Percentiles rank a stretch among this genome's conserved stretches.
Evolutionary conservation across 2,113 vertebrate species (phyloP).

Genomic region (Xenus cinereus): DNA sequence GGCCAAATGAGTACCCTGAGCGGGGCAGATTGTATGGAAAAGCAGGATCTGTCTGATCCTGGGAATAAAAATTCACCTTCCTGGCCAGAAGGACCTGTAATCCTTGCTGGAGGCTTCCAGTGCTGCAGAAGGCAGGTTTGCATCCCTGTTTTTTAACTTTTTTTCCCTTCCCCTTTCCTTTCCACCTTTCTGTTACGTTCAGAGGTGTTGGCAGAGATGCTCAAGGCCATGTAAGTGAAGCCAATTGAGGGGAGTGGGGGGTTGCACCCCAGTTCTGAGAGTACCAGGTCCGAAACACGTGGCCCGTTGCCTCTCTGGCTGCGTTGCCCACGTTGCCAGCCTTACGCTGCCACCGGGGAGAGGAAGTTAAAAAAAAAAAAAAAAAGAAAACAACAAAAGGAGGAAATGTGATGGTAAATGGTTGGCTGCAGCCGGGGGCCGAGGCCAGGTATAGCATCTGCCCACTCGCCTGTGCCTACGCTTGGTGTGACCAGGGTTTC

Average conservation of each 20-base stretch:
- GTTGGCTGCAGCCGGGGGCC: background rate
- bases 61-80: background rate
- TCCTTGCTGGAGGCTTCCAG: background rate
- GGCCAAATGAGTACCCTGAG: background rate
- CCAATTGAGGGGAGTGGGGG: background rate
- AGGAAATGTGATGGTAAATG: background rate
- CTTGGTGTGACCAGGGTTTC: background rate
- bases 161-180: background rate
- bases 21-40: background rate
- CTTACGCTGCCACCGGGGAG: background rate
- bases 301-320: background rate
- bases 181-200: background rate
- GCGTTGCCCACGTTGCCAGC: background rate
- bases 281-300: fast-evolving
- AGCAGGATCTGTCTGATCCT: slow-evolving; percentile 36
- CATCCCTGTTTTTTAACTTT: background rate
- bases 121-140: background rate
- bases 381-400: background rate
- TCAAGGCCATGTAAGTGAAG: background rate
- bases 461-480: background rate
- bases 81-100: background rate
- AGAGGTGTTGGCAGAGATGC: background rate
- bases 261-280: background rate
- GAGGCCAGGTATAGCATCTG: background rate
- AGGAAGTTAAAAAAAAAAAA: background rate